phyloP scores from a whole-genome alignment of 2,113 vertebrate species.

The Neogale vison region DNA sequence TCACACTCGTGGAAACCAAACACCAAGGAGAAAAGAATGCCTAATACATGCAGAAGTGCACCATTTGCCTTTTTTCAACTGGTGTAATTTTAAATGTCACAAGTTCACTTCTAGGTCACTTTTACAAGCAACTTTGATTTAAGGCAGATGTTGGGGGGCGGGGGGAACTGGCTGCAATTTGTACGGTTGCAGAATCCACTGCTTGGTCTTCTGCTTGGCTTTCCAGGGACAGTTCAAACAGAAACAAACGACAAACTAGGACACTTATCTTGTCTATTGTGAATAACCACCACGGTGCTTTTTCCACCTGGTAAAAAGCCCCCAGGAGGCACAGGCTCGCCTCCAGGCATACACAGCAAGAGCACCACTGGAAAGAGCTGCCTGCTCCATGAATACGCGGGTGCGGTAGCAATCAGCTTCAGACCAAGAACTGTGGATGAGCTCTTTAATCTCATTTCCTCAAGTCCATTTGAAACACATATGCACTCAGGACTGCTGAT shows the following conservation, averaged over 20 bases:
- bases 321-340: neutral
- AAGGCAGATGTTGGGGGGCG: neutral
- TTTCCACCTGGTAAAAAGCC: slow-evolving; percentile 18
- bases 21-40: slow-evolving; percentile 58
- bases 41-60: neutral
- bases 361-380: neutral
- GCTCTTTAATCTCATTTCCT: neutral
- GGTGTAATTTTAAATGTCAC: slow-evolving; percentile 70
- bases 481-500: neutral
- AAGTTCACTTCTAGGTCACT: slow-evolving; percentile 71
- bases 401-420: neutral
- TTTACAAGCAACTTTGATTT: slow-evolving; percentile 67
- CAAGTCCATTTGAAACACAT: neutral
- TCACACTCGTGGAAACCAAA: slow-evolving; percentile 54
- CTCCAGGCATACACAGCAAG: slow-evolving; percentile 27
- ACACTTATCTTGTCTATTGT: slow-evolving; percentile 11
- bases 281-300: neutral
- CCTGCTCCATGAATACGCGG: neutral
- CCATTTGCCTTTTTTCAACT: slow-evolving; percentile 41
- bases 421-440: neutral
- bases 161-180: neutral
- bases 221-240: slow-evolving; percentile 64
- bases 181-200: neutral
- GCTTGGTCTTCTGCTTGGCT: slow-evolving; percentile 4
- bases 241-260: slow-evolving; percentile 41